Evolutionary conservation across 2,797 vertebrate species (phyloP).

Genomic region (Forpus xanthops): DNA sequence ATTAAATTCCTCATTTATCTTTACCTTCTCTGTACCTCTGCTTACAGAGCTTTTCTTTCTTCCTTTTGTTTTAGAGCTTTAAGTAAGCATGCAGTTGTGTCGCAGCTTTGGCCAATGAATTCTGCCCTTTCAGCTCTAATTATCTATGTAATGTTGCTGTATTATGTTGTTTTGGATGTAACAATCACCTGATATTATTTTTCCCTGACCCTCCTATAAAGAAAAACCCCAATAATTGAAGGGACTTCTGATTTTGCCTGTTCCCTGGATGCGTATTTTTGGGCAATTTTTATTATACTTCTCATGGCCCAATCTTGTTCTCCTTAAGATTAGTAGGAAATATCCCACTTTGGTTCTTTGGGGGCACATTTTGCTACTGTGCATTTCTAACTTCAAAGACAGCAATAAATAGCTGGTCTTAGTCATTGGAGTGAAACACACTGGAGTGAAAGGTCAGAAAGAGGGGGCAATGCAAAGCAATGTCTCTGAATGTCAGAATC

Average conservation of each 20-base stretch:
- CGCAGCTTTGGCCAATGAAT: neutral
- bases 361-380: neutral
- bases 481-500: conserved; percentile 11
- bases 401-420: neutral
- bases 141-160: neutral
- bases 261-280: neutral
- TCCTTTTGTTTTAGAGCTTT: neutral
- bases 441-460: conserved; percentile 12
- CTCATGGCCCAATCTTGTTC: neutral
- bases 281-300: neutral
- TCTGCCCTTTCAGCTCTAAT: neutral
- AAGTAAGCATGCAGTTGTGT: neutral
- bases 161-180: neutral
- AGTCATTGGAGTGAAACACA: accelerated
- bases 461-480: neutral
- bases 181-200: neutral
- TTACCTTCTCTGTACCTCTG: neutral
- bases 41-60: neutral
- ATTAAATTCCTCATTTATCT: neutral
- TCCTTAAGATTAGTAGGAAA: neutral
- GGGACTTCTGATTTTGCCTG: neutral
- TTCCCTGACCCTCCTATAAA: neutral
- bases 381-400: conserved; percentile 22
- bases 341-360: neutral
- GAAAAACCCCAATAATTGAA: neutral